Conservation (phyloP, 2,113 vertebrate species). For the Paedocypris sp. region DNA sequence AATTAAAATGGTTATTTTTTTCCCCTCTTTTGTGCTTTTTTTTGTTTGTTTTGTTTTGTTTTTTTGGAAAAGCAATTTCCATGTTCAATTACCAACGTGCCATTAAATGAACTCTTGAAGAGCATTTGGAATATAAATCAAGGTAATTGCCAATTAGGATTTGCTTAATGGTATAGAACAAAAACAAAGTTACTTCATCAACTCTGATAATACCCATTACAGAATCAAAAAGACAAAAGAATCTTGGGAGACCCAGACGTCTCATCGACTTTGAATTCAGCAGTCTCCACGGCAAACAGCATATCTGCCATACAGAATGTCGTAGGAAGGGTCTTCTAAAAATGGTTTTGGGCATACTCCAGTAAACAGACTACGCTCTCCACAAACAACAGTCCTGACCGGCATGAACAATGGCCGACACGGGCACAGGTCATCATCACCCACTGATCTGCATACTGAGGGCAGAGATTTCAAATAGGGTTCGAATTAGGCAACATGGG, state of each 20-base stretch:
- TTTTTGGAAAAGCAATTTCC: conserved; percentile 50
- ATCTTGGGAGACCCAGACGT: neutral
- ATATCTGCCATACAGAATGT: conserved; percentile 14
- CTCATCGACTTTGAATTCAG: neutral
- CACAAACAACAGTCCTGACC: conserved; percentile 24
- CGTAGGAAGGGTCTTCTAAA: conserved; percentile 30
- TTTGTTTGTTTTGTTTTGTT: conserved; percentile 23
- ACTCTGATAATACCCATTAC: conserved; percentile 9
- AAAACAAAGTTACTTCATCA: conserved; percentile 19
- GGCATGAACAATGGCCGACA: conserved; percentile 12
- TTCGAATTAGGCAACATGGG: conserved; percentile 20
- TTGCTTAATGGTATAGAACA: conserved; percentile 60
- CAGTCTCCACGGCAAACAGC: conserved; percentile 12
- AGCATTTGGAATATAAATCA: conserved; percentile 60
- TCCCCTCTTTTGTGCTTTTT: too few relatives aligned
- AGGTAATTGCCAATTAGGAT: conserved; percentile 67
- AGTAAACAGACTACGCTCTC: conserved; percentile 31
- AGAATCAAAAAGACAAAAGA: conserved; percentile 1
- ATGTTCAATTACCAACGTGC: conserved; percentile 49
- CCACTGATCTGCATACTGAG: conserved; percentile 10
- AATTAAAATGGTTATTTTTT: too few relatives aligned
- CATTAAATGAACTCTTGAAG: conserved; percentile 62
- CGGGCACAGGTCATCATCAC: conserved; percentile 21
- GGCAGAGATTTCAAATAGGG: conserved; percentile 20
- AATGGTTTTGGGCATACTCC: conserved; percentile 31